Conservation (phyloP, 2,797 vertebrate genomes). For the Mionectes olivaceus region DNA sequence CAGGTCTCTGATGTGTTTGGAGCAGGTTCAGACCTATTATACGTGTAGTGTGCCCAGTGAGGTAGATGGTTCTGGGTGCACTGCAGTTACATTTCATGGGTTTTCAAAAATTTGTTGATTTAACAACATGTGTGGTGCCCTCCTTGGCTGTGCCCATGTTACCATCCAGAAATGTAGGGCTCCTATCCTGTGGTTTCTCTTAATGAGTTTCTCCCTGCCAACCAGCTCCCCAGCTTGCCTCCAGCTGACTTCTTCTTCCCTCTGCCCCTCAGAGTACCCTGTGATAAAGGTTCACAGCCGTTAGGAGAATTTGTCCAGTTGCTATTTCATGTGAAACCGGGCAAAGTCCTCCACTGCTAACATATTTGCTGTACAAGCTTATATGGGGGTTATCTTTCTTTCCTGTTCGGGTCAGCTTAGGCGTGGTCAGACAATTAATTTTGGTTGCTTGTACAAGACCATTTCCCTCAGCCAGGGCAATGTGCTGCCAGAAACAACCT, state of each 20-base stretch:
- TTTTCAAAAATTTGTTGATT: background rate
- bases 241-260: background rate
- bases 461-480: background rate
- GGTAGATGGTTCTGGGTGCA: background rate
- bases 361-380: background rate
- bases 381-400: constrained; percentile 11
- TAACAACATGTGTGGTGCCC: background rate
- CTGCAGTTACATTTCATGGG: background rate
- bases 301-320: background rate
- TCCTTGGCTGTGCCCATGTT: background rate
- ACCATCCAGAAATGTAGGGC: background rate
- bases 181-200: background rate
- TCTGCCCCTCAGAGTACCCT: background rate
- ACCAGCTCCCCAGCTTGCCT: background rate
- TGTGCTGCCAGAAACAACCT: constrained; percentile 36
- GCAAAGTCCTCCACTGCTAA: constrained; percentile 12
- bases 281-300: background rate
- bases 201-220: background rate
- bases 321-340: background rate
- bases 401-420: constrained; percentile 46
- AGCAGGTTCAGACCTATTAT: background rate
- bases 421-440: background rate
- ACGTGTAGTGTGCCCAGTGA: background rate
- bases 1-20: background rate
- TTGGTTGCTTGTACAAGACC: background rate